Conservation (phyloP, 2,888 invertebrate species). For the Drosophila quinaria region DNA sequence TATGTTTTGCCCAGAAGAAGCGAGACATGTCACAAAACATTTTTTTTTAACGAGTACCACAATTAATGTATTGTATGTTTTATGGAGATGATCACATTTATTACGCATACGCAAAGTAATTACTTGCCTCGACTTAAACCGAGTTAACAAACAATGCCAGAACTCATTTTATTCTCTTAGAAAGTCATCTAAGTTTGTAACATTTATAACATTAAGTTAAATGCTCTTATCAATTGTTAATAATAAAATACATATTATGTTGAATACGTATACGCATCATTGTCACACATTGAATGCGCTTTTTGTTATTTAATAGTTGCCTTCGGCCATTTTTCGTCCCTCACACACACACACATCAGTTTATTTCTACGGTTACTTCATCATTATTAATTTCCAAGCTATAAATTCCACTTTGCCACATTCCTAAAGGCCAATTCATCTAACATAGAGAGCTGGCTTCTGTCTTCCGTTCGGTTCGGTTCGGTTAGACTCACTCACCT, state of each 20-base stretch:
- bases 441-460: conserved; percentile 16
- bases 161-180: not conserved
- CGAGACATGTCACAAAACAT: conserved; percentile 35
- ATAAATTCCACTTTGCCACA: conserved; percentile 80
- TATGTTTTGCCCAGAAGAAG: conserved; percentile 54
- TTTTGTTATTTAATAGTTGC: conserved; percentile 54
- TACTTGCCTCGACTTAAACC: conserved; percentile 42
- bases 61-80: conserved; percentile 67
- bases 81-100: conserved; percentile 39
- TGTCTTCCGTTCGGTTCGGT: conserved; percentile 12
- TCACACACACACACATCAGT: conserved; percentile 42
- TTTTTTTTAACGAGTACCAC: conserved; percentile 57
- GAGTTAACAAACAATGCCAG: conserved; percentile 2
- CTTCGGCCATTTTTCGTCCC: conserved; percentile 41
- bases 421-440: conserved; percentile 70
- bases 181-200: too few species aligned
- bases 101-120: conserved; percentile 44
- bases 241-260: conserved; percentile 29
- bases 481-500: conserved; percentile 56
- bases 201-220: conserved; percentile 9
- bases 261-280: conserved; percentile 54
- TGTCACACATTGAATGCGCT: conserved; percentile 46
- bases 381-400: conserved; percentile 80
- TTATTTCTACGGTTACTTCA: conserved; percentile 67
- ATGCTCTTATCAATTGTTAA: conserved; percentile 38